Evolutionary conservation across 2,113 vertebrate species (phyloP), one percentile per base, ranked within the genome.

Genomic region (Onychostruthus taczanowskii): DNA sequence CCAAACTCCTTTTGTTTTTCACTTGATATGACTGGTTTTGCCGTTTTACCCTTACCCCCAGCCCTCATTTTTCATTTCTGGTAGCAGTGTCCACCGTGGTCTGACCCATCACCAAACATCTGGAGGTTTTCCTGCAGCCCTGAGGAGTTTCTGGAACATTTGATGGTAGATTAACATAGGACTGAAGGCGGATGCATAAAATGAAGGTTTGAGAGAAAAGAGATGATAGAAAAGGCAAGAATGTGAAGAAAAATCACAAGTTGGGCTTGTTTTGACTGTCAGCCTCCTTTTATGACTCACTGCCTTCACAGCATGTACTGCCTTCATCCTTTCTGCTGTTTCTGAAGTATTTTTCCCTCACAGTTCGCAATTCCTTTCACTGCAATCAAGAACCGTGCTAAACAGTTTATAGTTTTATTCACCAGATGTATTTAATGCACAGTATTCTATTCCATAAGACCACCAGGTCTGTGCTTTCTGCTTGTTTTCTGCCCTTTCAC

Each of bases 361-460:
- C 39, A 78, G 61, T 62, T 64, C 55, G 58, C 73, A 85, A 70
- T 96, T 95, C 76, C 46, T 96, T 96, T 93, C 67, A 76, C 50
- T 95, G 44, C 47, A 94, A n/a, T 94, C 92, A 94, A 96, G 83
- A 75, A 84, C 44, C 2, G 10, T 95, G 61, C 74, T 83, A 64
- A 89, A 91, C 26, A 49, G 62, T 84, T 97, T 91, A 12, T 53
- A 76, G 33, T 83, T 97, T 87, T 85, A 94, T 83, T 86, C 75
- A 72, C 13, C 33, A 72, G 72, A 55, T 84, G 63, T 22, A 39
- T 74, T 84, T 85, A 70, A 50, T 88, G 50, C 37, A 28, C 70
- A 76, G 27, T 70, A 67, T 77, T 83, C 47, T 70, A 41, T 72
- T 55, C 47, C 2, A 0, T 87, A 77, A 93, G 87, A 78, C 52